phyloP scores from a whole-genome alignment of 1,140 invertebrate species.

The Drosophila lacertosa region DNA sequence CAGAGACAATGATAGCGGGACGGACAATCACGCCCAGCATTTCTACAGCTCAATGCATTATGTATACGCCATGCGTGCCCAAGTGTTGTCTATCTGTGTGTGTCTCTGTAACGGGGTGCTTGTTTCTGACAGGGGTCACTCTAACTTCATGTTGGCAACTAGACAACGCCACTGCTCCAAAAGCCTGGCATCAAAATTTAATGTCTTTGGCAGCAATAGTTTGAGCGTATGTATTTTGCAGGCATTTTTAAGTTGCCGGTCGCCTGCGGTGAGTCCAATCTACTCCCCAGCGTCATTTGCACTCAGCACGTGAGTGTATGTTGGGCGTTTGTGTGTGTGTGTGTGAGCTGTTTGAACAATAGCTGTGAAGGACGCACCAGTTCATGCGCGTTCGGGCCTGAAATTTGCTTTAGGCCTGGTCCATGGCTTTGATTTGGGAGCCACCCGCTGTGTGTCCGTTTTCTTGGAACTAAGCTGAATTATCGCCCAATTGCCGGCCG shows the following conservation, averaged over 20 bases:
- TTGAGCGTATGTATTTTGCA: conserved; percentile 54
- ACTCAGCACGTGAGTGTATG: background rate
- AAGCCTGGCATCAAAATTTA: conserved; percentile 73
- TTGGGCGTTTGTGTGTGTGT: background rate
- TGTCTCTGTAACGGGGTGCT: conserved; percentile 14
- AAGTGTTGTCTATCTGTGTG: conserved; percentile 4
- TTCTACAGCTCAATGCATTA: conserved; percentile 67
- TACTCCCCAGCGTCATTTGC: conserved; percentile 9
- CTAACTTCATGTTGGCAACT: conserved; percentile 23
- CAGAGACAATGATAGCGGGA: conserved; percentile 15
- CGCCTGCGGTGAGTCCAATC: conserved; percentile 20
- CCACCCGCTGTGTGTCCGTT: conserved; percentile 10
- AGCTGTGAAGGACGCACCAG: conserved; percentile 2
- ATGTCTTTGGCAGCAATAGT: conserved; percentile 74
- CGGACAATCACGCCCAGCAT: conserved; percentile 68
- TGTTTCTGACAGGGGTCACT: conserved; percentile 39
- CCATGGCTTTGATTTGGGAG: background rate
- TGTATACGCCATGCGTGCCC: conserved; percentile 72
- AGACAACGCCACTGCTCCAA: conserved; percentile 23
- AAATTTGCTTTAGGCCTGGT: background rate
- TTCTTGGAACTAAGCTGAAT: conserved; percentile 3
- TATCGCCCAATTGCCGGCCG: background rate
- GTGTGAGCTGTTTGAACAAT: conserved; percentile 7
- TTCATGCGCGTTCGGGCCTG: background rate
- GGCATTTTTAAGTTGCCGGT: conserved; percentile 61